Percentiles rank a stretch among this genome's conserved stretches.
Evolutionary conservation across 2,888 invertebrate genomes (phyloP).

Genomic region (Seira musarum): DNA sequence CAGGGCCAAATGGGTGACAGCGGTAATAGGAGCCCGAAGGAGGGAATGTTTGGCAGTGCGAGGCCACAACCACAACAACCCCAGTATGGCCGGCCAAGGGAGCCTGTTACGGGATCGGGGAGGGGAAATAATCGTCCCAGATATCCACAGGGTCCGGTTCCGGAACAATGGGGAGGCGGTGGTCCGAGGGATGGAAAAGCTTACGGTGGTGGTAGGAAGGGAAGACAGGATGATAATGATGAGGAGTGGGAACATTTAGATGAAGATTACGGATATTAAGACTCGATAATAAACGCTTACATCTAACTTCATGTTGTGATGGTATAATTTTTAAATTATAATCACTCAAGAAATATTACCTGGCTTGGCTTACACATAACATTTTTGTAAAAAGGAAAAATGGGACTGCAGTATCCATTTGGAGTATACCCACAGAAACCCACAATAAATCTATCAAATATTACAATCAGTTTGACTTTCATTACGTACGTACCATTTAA

Average conservation of each 20-base stretch:
- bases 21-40: background rate
- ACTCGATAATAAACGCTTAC: background rate
- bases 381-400: too few relatives aligned
- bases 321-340: too few relatives aligned
- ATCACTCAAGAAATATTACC: too few relatives aligned
- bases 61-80: background rate
- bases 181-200: background rate
- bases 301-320: too few relatives aligned
- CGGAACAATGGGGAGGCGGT: conserved; percentile 48
- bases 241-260: conserved; percentile 55
- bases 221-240: conserved; percentile 14
- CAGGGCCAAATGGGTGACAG: background rate
- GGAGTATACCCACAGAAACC: too few relatives aligned
- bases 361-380: too few relatives aligned
- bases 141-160: background rate
- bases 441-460: too few relatives aligned
- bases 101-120: background rate
- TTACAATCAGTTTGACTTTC: too few relatives aligned
- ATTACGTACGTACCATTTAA: too few relatives aligned
- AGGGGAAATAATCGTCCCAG: too few relatives aligned
- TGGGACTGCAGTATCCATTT: too few relatives aligned
- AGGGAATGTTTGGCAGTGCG: background rate
- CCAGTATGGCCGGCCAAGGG: background rate
- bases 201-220: conserved; percentile 2
- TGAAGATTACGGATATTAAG: conserved; percentile 14